Percentiles rank a stretch among this genome's conserved stretches.
Evolutionary conservation across 2,113 vertebrate genomes (phyloP).

Genomic region (Bucco capensis): DNA sequence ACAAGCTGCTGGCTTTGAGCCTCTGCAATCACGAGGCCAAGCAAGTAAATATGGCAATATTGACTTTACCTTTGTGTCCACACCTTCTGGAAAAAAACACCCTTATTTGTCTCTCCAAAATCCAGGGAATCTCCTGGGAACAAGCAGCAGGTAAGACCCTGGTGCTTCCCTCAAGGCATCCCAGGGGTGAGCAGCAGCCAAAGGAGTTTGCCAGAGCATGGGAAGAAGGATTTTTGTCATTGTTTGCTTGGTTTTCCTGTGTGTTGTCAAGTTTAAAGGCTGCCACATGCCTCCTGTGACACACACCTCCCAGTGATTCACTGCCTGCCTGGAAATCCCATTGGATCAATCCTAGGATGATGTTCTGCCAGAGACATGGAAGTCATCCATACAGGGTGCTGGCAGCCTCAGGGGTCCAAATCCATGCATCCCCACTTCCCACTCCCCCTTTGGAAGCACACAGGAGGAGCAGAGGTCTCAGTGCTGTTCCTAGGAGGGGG

Average conservation of each 20-base stretch:
- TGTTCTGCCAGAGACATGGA: not conserved
- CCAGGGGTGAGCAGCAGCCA: not conserved
- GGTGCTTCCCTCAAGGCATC: too few species aligned
- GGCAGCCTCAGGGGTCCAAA: too few species aligned
- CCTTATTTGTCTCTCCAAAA: not conserved
- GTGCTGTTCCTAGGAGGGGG: not conserved
- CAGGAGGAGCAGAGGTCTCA: accelerated
- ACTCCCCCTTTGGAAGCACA: not conserved
- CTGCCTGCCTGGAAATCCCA: accelerated
- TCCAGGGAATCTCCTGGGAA: not conserved
- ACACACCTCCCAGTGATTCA: not conserved
- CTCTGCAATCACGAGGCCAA: accelerated
- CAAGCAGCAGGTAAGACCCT: not conserved
- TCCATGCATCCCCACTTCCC: too few species aligned
- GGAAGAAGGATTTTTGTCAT: not conserved
- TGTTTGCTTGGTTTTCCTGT: not conserved
- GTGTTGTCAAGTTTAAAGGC: not conserved
- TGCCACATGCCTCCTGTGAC: not conserved
- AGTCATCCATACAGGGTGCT: too few species aligned
- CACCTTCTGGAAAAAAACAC: not conserved
- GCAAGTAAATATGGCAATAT: not conserved
- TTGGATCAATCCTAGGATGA: not conserved
- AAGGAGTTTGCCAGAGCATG: not conserved
- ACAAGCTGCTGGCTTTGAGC: not conserved
- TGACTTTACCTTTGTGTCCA: not conserved